Base-by-base conservation (phyloP, 1,140 invertebrate genomes). In the Hypsibius dujardini region DNA sequence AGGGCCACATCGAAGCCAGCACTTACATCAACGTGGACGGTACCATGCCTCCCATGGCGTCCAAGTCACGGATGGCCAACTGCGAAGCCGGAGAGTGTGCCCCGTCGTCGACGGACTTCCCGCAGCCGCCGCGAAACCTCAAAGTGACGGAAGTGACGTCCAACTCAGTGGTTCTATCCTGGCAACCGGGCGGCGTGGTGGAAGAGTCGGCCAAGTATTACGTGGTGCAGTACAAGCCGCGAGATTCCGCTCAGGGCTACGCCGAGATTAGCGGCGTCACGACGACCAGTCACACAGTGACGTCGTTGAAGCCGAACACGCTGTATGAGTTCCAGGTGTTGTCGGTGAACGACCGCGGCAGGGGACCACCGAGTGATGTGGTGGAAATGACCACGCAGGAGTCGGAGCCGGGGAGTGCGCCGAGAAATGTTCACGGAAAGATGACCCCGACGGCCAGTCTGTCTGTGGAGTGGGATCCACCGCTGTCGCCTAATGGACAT, bases 321-420 rank as follows among this genome's bases (percentile, higher is more conserved):
- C 90, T 93, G 77, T 98, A 98, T 82, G 91, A 96, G 80, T 91
- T 98, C 82, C 90, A 88, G 79, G 90, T 98, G 72, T 88, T 92
- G 73, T 93, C 92, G 28, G 90, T 93, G 28, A 96, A 95, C 82
- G 88, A 87, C 76, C 88, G 94, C 75, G 95, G 94, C 50, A 84
- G 90, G 74, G 91, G 94, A 70, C 85, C 87, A 47, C 86, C 90
- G 1, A 94, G 90, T 75, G 82, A 85, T 45, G 86, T 92, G 0
- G 87, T 88, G 28, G 86, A 89, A 74, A 88, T 94, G 75, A 95
- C 91, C 71, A 98, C 76, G 1, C 93, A 67, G 91, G 92, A 77
- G 92, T 60, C 78, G 96, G 92, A 90, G 84, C 93, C 94, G 67
- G 92, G 92, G 77, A 91, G 89, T 76, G 89, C 94, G 70, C 94